Base-by-base conservation (phyloP, 2,797 vertebrate species). In the Serranus cabrilla region DNA sequence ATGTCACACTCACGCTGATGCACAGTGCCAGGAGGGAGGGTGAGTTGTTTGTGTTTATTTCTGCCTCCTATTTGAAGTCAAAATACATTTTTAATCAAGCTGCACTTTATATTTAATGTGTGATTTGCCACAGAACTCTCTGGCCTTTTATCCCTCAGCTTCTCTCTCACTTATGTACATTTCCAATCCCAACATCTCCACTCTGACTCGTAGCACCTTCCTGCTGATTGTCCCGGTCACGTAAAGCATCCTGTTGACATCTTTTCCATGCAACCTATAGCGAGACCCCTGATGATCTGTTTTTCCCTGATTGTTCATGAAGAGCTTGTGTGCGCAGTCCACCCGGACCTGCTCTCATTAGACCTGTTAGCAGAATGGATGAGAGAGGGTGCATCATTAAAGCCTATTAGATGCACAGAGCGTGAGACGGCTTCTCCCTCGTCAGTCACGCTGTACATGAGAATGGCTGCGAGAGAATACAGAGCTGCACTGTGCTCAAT, bases 391-490 rank as follows among this genome's bases (percentile, higher is more conserved):
- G 74, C 78, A 64, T 91, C 83, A 76, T 92, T 90, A 92, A 58
- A 85, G 81, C 81, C 71, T 66, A 82, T 89, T 88, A 89, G 85
- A 88, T 70, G 82, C 85, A 80, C 63, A 60, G 86, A 87, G 84
- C 78, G 73, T 83, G 86, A 80, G 78, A 70, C 60, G 14, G 82
- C 61, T 40, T 81, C 59, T 72, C 60, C 20, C 69, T 73, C 76
- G 69, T 82, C 83, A 61, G 45, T 71, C 81, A 64, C 18, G 51
- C 65, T 67, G 74, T 71, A 80, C 27, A 31, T 59, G 46, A 75
- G 59, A 70, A 27, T 21, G 40, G 17, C 11, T 11, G 31, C 14
- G 11, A 2, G 60, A 75, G 69, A 74, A 81, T 16, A 84, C 84
- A 90, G 76, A 82, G 81, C 59, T 57, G 58, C 57, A 69, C 82